Evolutionary conservation across 2,888 invertebrate genomes (phyloP).

Genomic region (Epinotia bilunana): DNA sequence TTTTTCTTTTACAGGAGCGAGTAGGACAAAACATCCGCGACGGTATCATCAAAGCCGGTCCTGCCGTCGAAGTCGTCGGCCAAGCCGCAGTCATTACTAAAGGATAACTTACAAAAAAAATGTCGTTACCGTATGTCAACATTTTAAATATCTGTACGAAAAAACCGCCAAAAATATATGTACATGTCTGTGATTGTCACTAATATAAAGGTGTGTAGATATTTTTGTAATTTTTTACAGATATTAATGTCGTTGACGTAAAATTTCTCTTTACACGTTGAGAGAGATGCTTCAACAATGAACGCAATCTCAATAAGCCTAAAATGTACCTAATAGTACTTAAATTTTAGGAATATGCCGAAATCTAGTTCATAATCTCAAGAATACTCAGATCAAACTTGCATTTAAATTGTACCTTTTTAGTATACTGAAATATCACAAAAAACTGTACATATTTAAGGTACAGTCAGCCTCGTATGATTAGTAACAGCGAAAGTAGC

Average conservation of each 20-base stretch:
- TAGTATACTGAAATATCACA: too few species aligned
- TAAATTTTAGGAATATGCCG: not conserved
- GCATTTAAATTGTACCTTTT: not conserved
- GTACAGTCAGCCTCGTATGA: too few species aligned
- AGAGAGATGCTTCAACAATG: not conserved
- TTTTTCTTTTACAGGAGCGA: conserved; percentile 59
- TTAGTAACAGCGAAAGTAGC: too few species aligned
- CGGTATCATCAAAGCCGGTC: conserved; percentile 65
- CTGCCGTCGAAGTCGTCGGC: conserved; percentile 63
- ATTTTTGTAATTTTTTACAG: not conserved
- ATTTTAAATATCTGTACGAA: not conserved
- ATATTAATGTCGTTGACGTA: too few species aligned
- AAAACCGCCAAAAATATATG: not conserved
- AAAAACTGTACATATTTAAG: too few species aligned
- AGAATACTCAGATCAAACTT: not conserved
- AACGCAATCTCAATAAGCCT: not conserved
- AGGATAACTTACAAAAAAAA: conserved; percentile 43
- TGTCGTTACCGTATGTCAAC: not conserved
- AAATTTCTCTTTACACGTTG: not conserved
- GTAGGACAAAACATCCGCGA: conserved; percentile 64
- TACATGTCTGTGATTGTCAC: not conserved
- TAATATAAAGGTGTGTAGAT: not conserved
- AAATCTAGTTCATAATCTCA: not conserved
- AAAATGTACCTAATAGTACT: not conserved
- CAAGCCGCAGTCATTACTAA: conserved; percentile 58